A percentile compares a stretch with the other conserved stretches of the same genome.
Conservation (phyloP, 2,797 vertebrate species). For the Phylloscopus collybita region DNA sequence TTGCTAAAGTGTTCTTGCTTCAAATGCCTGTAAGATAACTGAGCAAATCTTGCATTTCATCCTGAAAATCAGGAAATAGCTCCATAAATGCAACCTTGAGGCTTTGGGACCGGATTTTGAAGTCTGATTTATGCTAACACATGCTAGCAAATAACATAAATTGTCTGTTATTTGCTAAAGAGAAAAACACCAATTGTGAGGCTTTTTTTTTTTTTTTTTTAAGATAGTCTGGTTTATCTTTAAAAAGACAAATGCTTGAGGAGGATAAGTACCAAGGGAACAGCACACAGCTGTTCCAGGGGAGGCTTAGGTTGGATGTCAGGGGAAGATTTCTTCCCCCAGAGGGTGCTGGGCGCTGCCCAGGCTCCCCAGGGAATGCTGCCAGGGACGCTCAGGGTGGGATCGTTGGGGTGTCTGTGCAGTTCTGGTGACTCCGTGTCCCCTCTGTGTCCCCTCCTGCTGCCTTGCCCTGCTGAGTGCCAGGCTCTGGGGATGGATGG, state of each 20-base stretch:
- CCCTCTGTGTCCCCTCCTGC: accelerated
- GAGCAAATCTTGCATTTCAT: not conserved
- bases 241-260: not conserved
- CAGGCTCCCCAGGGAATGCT: not conserved
- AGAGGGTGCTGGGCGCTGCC: not conserved
- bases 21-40: not conserved
- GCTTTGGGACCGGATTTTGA: not conserved
- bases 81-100: not conserved
- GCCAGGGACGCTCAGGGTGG: accelerated
- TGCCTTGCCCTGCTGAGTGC: not conserved
- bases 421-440: not conserved
- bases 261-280: not conserved
- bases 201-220: too few species aligned
- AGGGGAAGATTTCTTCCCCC: not conserved
- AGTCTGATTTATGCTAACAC: slow-evolving; percentile 14
- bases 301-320: not conserved
- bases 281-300: not conserved
- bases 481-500: not conserved
- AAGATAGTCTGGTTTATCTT: not conserved
- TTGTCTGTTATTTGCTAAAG: slow-evolving; percentile 30
- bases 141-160: not conserved
- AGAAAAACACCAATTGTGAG: not conserved
- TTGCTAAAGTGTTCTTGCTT: not conserved
- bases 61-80: slow-evolving; percentile 9
- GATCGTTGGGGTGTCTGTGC: not conserved